Base-by-base conservation (phyloP, 92 coral and sea anemone species). In the Zoanthus gigantus region DNA sequence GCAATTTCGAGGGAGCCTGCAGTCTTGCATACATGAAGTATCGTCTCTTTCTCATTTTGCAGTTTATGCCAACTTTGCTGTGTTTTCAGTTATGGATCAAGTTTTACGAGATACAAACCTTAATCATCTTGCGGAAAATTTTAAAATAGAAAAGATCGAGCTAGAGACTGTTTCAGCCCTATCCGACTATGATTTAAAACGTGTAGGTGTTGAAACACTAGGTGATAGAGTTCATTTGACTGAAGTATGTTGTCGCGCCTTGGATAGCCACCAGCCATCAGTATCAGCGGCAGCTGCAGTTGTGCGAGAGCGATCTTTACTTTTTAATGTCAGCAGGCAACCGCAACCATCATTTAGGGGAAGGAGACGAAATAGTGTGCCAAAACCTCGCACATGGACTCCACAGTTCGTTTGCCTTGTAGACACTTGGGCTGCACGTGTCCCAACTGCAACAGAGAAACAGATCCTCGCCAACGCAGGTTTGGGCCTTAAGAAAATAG, bases 391-490 rank as follows among this genome's bases (percentile, higher is more conserved):
- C 47, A 78, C 83, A 47, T 78, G 83, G 67, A 78, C 83, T 53
- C 45, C 83, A 78, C 66, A 78, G 83, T 78, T 78, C 83, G 68
- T n/a, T n/a, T n/a, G n/a, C n/a, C n/a, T n/a, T n/a, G n/a, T n/a
- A n/a, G n/a, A n/a, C n/a, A n/a, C n/a, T n/a, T n/a, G n/a, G n/a
- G n/a, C n/a, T n/a, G n/a, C n/a, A n/a, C n/a, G 44, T 53, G 83
- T 78, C 54, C 83, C 83, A 78, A 78, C 63, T 78, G 31, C 67
- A 17, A 53, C 83, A 53, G 83, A 78, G 68, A 78, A 47, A 32
- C 67, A 78, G 68, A 78, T 50, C 68, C 83, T 47, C 52, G 52
- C 52, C 8, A 47, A 47, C 5, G 52, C 52, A 47, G 8, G 8
- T 23, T 23, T 23, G 23, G 23, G 23, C 23, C 4, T 4, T 47